Evolutionary conservation across 2,797 vertebrate species (phyloP), one percentile per base, ranked within the genome.

Genomic region (Rhinella marina): DNA sequence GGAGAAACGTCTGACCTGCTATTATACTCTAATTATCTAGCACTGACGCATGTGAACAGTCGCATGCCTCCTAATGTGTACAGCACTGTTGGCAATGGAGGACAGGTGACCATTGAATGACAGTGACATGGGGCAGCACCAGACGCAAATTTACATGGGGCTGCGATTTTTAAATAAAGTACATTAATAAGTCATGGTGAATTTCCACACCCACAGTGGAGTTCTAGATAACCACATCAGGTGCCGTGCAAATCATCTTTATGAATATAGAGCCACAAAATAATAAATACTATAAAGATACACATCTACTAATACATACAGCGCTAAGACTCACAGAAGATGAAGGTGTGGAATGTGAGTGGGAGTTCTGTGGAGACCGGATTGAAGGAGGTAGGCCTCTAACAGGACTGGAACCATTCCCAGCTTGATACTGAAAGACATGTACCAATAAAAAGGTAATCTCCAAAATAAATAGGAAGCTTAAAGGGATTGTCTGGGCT

Each of bases 331-430:
- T 94, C 94, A 99, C 98, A 93, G 96, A 96, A 90, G 96, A 93
- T 91, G 95, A 97, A 94, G 98, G 97, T 95, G 98, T 94, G 92
- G 97, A 99, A 95, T 98, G 97, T 95, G 97, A 97, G 94, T 97
- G 97, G 93, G 98, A 99, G 92, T 99, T 99, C 91, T 98, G 98
- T 90, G 98, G 98, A 86, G 98, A 99, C 91, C 98, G 97, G 90
- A 99, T 97, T 87, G 96, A 95, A 89, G 97, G 96, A 90, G 97
- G 97, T 88, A 97, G 93, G 27, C 97, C 97, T 95, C 98, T 96
- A 90, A 99, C 98, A 81, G 98, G 98, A 95, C 98, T 99, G 89
- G 98, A 98, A 91, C 97, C 98, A 93, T 98, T 99, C 90, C 98
- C 98, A 95, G 96, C 98, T 93, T 99, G 98, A 93, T 98, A 98